These are phyloP conservation scores for Semicossyphus pulcher DNA, from an alignment of 2,113 vertebrate genomes.

Conservation along the genomic window DNA sequence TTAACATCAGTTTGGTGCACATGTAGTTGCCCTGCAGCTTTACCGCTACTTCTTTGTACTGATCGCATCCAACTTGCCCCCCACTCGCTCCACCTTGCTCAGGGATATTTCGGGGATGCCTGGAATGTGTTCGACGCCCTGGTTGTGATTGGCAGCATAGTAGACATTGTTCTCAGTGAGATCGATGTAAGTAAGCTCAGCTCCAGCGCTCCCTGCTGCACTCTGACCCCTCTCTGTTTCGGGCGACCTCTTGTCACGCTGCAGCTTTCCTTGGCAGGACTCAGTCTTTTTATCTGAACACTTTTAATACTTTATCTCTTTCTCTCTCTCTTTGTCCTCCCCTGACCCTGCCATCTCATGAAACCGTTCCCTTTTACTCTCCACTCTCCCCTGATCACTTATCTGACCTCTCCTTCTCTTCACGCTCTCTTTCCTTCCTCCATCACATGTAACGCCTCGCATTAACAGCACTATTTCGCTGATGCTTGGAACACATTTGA, in stretches of 20 bases:
- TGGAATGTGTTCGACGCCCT: conserved; percentile 99
- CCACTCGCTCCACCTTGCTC: conserved; percentile 82
- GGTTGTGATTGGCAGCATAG: conserved; percentile 99
- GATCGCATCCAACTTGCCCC: conserved; percentile 33
- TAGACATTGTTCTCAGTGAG: conserved; percentile 99
- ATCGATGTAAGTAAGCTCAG: conserved; percentile 94
- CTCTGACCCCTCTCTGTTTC: conserved; percentile 45
- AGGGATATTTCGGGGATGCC: conserved; percentile 99
- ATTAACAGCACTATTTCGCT: conserved; percentile 99
- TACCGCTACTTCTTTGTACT: conserved; percentile 29
- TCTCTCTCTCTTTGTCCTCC: conserved; percentile 57
- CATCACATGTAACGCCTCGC: conserved; percentile 82
- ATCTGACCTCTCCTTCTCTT: conserved; percentile 1
- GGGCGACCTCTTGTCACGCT: conserved; percentile 7
- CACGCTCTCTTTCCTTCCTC: conserved; percentile 37
- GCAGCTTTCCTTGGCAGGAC: conserved; percentile 29
- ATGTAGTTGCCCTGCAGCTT: not conserved
- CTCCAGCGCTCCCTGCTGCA: conserved; percentile 53
- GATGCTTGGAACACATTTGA: conserved; percentile 99
- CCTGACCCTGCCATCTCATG: conserved; percentile 52
- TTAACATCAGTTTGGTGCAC: not conserved
- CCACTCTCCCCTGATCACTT: conserved; percentile 4
- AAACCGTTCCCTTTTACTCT: conserved; percentile 1
- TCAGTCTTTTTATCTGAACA: conserved; percentile 25
- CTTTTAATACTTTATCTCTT: conserved; percentile 53